Base-by-base conservation (phyloP, 1,140 invertebrate species). In the Homalodisca vitripennis region DNA sequence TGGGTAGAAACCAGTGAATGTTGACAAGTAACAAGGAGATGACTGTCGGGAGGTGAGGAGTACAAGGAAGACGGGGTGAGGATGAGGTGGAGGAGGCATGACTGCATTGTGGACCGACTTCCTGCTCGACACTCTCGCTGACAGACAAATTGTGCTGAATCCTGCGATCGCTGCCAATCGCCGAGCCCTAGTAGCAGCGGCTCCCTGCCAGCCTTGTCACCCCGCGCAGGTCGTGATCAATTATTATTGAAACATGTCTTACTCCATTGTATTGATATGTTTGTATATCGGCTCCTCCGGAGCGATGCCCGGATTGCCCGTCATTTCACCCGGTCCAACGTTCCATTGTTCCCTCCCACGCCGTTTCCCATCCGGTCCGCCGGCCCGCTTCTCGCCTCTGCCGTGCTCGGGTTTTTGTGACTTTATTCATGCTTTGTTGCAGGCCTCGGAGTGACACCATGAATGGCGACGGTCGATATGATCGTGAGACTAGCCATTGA, bases 141-240 rank as follows among this genome's bases (percentile, higher is more conserved):
- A 60, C 55, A 60, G 55, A 27, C 55, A 60, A 60, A 60, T 60
- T 60, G 48, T 53, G 55, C 55, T 60, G 55, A 60, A 60, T 60
- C 55, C 26, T 26, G 55, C 55, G 55, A 26, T 60, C 24, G 55
- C 55, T 60, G 55, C 55, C 24, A 60, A 60, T 60, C 26, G 2
- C 26, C 24, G 12, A 14, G 10, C 2, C 26, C 29, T 60, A 30
- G 55, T 60, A 22, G n/a, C n/a, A n/a, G 14, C 55, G 55, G 26
- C 29, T n/a, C 2, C 34, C 34, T 41, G 34, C 6, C 34, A n/a
- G 14, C 55, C 24, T 3, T 60, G 55, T 53, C 48, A 14, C 48
- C 48, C 13, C 6, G 10, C 6, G 24, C 55, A 60, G 24, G 55
- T 60, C 55, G 55, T 60, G 55, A 60, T 60, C 55, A 60, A 60